Conservation (phyloP, 1,140 invertebrate genomes). For the Helicorthomorpha holstii region DNA sequence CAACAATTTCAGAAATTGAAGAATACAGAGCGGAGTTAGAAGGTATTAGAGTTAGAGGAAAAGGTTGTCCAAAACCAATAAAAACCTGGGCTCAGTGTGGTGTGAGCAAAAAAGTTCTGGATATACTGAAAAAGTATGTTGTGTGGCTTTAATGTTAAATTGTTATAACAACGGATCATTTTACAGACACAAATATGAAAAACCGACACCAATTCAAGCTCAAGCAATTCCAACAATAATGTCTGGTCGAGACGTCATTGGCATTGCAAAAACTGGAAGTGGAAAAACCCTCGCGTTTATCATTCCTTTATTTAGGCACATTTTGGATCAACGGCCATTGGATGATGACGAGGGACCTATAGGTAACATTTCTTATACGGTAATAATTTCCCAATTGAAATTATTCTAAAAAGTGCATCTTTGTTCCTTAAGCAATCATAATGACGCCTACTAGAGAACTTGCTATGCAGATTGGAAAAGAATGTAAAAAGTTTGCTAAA, state of each 20-base stretch:
- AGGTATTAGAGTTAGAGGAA: conserved; percentile 44
- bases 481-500: conserved; percentile 91
- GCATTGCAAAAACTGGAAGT: conserved; percentile 97
- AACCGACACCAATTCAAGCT: conserved; percentile 96
- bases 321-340: conserved; percentile 79
- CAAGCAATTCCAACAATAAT: conserved; percentile 99
- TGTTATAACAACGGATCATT: conserved; percentile 1
- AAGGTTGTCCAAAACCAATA: conserved; percentile 85
- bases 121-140: conserved; percentile 65
- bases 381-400: conserved; percentile 1
- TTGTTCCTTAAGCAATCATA: conserved; percentile 45
- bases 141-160: neutral
- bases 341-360: conserved; percentile 96
- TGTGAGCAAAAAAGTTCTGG: conserved; percentile 88
- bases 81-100: conserved; percentile 97
- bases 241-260: conserved; percentile 90
- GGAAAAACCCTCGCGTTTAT: conserved; percentile 98
- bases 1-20: conserved; percentile 28
- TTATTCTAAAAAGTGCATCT: neutral
- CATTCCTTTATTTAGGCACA: conserved; percentile 95
- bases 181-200: conserved; percentile 62
- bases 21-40: conserved; percentile 33
- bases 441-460: conserved; percentile 97
- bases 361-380: conserved; percentile 24
- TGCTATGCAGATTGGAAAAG: conserved; percentile 97